Evolutionary conservation across 2,113 vertebrate species (phyloP).

Genomic region (Ginglymostoma cirratum): DNA sequence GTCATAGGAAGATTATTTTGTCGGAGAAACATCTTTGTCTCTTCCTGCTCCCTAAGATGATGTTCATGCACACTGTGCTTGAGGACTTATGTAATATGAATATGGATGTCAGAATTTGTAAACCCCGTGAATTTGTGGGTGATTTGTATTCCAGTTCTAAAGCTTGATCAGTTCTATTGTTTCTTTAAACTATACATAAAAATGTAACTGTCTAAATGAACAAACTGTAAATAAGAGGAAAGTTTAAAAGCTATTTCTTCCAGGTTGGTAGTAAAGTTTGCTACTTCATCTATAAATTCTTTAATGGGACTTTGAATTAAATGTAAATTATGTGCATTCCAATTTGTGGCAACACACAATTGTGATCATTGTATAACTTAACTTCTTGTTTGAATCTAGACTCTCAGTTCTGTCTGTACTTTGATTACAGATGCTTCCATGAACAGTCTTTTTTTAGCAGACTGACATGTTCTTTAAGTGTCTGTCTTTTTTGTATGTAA

Average conservation of each 20-base stretch:
- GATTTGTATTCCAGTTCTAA: slow-evolving; percentile 26
- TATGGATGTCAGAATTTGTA: slow-evolving; percentile 28
- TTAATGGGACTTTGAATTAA: slow-evolving; percentile 42
- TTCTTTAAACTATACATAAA: slow-evolving; percentile 35
- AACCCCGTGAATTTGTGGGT: slow-evolving; percentile 33
- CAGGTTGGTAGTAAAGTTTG: slow-evolving; percentile 33
- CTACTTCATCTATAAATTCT: slow-evolving; percentile 36
- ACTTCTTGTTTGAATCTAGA: slow-evolving; percentile 41
- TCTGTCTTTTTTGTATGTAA: slow-evolving; percentile 31
- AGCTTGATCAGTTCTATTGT: slow-evolving; percentile 16
- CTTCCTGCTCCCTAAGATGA: neutral
- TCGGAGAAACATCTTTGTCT: neutral
- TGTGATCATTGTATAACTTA: slow-evolving; percentile 42
- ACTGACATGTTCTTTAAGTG: slow-evolving; percentile 36
- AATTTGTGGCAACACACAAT: slow-evolving; percentile 42
- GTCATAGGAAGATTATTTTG: slow-evolving; percentile 28
- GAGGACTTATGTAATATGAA: slow-evolving; percentile 25
- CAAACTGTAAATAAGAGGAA: slow-evolving; percentile 34
- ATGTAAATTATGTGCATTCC: slow-evolving; percentile 43
- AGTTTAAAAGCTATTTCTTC: slow-evolving; percentile 29
- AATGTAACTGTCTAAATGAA: slow-evolving; percentile 31
- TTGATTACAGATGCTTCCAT: slow-evolving; percentile 44
- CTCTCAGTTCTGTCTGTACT: slow-evolving; percentile 39
- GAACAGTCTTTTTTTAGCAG: slow-evolving; percentile 35
- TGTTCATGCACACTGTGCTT: slow-evolving; percentile 16